Percentiles rank a stretch among this genome's conserved stretches.
Conservation (phyloP, 2,888 invertebrate genomes). For the Chesias legatella region DNA sequence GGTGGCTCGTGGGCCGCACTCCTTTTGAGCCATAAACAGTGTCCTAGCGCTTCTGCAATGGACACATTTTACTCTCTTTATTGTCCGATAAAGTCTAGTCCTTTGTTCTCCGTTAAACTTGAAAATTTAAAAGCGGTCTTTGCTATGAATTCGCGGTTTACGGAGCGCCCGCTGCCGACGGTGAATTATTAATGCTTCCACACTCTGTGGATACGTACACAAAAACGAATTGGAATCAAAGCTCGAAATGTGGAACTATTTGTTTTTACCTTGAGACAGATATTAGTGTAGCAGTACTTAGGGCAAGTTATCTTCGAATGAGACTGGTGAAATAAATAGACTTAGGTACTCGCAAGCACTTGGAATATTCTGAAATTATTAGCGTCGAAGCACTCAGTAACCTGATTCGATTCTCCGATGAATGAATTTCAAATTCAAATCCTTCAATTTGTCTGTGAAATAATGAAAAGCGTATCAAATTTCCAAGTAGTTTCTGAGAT, state of each 20-base stretch:
- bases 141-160: constrained; percentile 59
- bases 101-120: constrained; percentile 62
- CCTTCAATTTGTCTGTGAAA: no score
- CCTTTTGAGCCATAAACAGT: constrained; percentile 47
- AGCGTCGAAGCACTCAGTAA: no score
- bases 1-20: constrained; percentile 51
- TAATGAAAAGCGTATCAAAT: no score
- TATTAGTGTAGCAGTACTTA: not conserved
- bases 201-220: constrained; percentile 16
- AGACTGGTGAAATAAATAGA: no score
- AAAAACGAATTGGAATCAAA: constrained; percentile 25
- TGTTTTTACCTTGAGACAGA: not conserved
- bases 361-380: no score
- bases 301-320: no score
- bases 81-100: constrained; percentile 61
- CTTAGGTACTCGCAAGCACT: no score
- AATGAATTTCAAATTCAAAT: no score
- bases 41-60: constrained; percentile 53
- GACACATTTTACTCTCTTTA: constrained; percentile 73
- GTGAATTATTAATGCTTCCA: constrained; percentile 61
- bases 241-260: constrained; percentile 22
- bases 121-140: constrained; percentile 69
- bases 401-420: no score
- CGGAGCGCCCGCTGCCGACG: constrained; percentile 45
- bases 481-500: no score